Percentiles rank a stretch among this genome's conserved stretches.
These are phyloP conservation scores for Sciurus carolinensis DNA, from an alignment of 2,797 vertebrate species.

Conservation along the genomic window DNA sequence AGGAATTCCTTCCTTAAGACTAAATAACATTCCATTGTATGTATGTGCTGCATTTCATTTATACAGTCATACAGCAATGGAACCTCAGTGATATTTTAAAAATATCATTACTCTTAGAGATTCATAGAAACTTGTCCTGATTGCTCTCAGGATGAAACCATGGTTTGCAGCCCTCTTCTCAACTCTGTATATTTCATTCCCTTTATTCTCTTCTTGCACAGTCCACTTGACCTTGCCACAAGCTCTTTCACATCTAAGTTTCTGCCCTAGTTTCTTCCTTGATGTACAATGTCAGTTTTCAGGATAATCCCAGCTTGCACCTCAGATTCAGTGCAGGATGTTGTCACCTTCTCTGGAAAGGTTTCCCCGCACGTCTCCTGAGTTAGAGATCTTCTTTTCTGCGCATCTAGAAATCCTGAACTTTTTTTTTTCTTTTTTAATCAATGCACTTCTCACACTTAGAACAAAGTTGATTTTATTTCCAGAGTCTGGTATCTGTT, in stretches of 20 bases:
- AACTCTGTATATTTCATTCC: neutral
- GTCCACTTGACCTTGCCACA: neutral
- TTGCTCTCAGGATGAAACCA: neutral
- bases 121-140: neutral
- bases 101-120: neutral
- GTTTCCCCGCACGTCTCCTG: neutral
- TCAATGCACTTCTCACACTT: neutral
- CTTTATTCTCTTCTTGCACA: neutral
- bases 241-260: neutral
- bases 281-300: neutral
- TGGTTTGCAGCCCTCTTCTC: neutral
- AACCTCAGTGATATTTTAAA: neutral
- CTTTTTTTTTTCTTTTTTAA: neutral
- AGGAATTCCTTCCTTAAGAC: conserved; percentile 13
- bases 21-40: neutral
- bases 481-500: neutral
- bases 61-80: neutral
- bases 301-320: neutral
- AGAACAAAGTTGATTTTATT: neutral
- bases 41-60: neutral
- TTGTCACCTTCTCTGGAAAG: neutral
- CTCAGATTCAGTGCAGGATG: neutral
- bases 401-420: neutral
- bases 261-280: neutral
- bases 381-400: neutral